Conservation (phyloP, 1,140 invertebrate genomes). For the Acyrthosiphon pisum region DNA sequence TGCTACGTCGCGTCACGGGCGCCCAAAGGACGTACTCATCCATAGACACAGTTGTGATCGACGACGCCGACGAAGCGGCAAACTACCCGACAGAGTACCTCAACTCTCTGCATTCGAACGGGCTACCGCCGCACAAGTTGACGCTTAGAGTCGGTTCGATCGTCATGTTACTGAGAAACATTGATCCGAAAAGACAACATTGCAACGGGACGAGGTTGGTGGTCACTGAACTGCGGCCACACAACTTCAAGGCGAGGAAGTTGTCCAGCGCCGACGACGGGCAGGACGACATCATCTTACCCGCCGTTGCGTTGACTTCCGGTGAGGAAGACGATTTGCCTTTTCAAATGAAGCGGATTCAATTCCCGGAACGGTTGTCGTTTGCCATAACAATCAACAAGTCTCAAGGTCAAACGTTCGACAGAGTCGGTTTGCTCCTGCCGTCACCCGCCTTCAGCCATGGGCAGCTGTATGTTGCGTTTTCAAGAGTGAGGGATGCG, state of each 20-base stretch:
- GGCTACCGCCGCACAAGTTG: conserved; percentile 61
- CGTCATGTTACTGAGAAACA: conserved; percentile 62
- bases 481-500: no score
- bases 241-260: neutral
- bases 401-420: conserved; percentile 60
- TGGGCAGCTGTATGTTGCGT: no score
- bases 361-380: neutral
- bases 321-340: neutral
- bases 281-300: neutral
- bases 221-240: neutral
- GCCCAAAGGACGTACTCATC: no score
- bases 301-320: neutral
- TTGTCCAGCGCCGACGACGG: neutral
- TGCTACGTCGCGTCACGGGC: neutral
- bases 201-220: conserved; percentile 65
- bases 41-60: no score
- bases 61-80: neutral
- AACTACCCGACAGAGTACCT: neutral
- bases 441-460: no score
- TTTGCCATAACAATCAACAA: conserved; percentile 66
- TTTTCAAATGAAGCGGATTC: neutral
- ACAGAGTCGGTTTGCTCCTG: no score
- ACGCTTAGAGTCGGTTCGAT: conserved; percentile 60
- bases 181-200: conserved; percentile 61
- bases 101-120: conserved; percentile 59